Base-by-base conservation (phyloP, 1,140 invertebrate species). In the Zelostemma sp. region DNA sequence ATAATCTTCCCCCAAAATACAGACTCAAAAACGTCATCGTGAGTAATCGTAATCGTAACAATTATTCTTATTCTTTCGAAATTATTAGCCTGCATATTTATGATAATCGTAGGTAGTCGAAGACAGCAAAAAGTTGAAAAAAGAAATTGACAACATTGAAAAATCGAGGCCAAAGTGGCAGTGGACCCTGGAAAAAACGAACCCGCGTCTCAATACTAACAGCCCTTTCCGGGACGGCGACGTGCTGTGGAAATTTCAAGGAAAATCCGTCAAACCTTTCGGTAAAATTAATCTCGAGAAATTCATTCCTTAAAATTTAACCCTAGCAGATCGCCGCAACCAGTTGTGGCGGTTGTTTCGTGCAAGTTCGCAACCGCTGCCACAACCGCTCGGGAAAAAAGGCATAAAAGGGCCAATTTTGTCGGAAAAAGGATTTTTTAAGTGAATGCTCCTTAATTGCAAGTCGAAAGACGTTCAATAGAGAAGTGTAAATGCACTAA, bases 1-100 rank as follows among this genome's bases (percentile, higher is more conserved):
- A 86, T 11, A 86, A 86, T 79, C 73, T 85, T 54, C 84, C 83
- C 38, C 77, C 81, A 16, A 67, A 75, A 15, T 83, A 83, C 35
- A 80, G 62, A 50, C 38, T 75, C 3, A 72, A 59, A 28, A 79
- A 78, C 25, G 51, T 76, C 41, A 48, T 79, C 51, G 82, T 85
- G 75, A 72, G 74, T 72, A 35, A 28, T 33, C 18, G 11, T n/a
- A 21, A 40, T 17, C 41, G 38, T 35, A 11, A 4, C 31, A 12
- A 16, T 50, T 11, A 25, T 43, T 28, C 11, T 2, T 43, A 55
- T 47, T 40, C 21, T 5, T 5, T 33, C 35, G 15, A 14, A 31
- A 14, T 33, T 18, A 15, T 45, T 9, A 5, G 17, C 31, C 21
- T 43, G 40, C 15, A 11, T 6, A 28, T 25, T 45, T 33, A 21